Conservation (phyloP, 2,888 invertebrate species). For the Sarcophaga caerulescens region DNA sequence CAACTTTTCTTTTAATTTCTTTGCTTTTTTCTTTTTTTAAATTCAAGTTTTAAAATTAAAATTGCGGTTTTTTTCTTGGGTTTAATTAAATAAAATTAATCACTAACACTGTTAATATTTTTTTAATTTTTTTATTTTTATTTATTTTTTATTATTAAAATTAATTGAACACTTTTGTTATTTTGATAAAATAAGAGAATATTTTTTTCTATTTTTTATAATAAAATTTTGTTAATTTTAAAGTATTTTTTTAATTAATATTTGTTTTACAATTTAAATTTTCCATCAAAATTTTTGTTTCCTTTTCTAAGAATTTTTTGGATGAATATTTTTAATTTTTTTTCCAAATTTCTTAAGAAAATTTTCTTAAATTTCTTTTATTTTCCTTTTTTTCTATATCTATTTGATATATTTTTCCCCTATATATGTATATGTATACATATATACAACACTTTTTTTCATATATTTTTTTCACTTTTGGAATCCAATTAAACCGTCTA, state of each 20-base stretch:
- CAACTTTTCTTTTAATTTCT: neutral
- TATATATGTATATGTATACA: slow-evolving; percentile 37
- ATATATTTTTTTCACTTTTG: slow-evolving; percentile 64
- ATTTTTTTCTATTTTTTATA: slow-evolving; percentile 1
- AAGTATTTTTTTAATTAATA: neutral
- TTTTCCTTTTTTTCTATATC: slow-evolving; percentile 61
- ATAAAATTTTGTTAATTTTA: slow-evolving; percentile 4
- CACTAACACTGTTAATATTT: slow-evolving; percentile 23
- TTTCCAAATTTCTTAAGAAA: slow-evolving; percentile 41
- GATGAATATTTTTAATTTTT: slow-evolving; percentile 18
- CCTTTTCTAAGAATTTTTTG: slow-evolving; percentile 2
- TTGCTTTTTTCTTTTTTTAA: slow-evolving; percentile 7
- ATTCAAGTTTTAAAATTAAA: slow-evolving; percentile 23
- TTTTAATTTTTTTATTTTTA: slow-evolving; percentile 7
- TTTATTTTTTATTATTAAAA: neutral
- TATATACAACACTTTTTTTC: slow-evolving; percentile 54
- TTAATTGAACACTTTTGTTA: neutral
- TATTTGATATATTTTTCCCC: slow-evolving; percentile 49
- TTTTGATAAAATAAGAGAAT: no score
- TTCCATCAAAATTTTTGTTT: neutral
- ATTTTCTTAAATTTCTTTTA: slow-evolving; percentile 55
- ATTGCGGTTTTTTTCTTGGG: slow-evolving; percentile 7
- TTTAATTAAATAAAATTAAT: slow-evolving; percentile 21
- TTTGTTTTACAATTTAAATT: slow-evolving; percentile 1
- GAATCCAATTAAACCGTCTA: slow-evolving; percentile 58